These are phyloP conservation scores for Montipora efflorescens DNA, from an alignment of 64 coral and sea anemone species.

Conservation along the genomic window DNA sequence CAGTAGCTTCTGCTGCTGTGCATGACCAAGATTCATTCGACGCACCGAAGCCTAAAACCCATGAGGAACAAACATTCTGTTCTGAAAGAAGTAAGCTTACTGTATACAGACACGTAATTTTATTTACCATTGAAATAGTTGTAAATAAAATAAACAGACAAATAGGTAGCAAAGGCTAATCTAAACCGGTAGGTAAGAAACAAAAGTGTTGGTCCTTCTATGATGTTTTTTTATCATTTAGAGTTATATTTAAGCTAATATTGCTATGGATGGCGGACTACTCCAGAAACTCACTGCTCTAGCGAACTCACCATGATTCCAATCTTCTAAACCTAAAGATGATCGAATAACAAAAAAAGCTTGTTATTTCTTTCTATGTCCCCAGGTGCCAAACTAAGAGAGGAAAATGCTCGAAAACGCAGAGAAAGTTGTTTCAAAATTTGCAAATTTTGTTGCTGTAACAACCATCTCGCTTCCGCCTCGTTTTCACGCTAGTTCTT, in stretches of 20 bases:
- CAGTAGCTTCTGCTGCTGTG: slow-evolving; percentile 88
- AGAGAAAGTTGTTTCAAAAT: neutral
- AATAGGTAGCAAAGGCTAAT: too few relatives aligned
- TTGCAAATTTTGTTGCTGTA: slow-evolving; percentile 29
- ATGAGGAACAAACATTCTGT: neutral
- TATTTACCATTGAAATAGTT: too few relatives aligned
- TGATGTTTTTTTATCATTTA: too few relatives aligned
- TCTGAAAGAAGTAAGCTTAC: neutral
- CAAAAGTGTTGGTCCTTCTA: too few relatives aligned
- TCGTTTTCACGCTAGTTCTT: slow-evolving; percentile 12
- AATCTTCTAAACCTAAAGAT: neutral
- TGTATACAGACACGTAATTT: too few relatives aligned
- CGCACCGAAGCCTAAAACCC: slow-evolving; percentile 79
- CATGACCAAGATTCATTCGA: slow-evolving; percentile 86
- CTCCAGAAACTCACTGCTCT: neutral
- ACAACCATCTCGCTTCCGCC: neutral
- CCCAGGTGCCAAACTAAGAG: neutral
- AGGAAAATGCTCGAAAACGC: neutral
- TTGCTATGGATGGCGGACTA: neutral
- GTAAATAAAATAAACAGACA: too few relatives aligned
- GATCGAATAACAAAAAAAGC: neutral
- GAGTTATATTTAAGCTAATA: too few relatives aligned
- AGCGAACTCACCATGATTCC: slow-evolving; percentile 14
- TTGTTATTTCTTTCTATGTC: neutral
- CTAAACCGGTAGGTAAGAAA: too few relatives aligned